Base-by-base conservation (phyloP, 2,888 invertebrate genomes). In the Latrodectus hesperus region DNA sequence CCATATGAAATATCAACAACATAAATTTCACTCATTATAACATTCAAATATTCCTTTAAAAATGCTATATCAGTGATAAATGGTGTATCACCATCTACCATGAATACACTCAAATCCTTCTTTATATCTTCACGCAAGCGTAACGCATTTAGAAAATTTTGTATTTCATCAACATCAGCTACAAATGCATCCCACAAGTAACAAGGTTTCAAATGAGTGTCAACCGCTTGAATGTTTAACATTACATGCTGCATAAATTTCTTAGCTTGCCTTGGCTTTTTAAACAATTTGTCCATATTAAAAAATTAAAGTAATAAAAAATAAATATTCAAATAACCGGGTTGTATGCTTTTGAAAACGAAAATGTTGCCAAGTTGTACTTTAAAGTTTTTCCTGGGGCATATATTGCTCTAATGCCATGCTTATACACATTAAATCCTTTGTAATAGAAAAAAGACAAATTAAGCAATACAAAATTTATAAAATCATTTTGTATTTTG, bases 121-220 rank as follows among this genome's bases (percentile, higher is more conserved):
- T 72, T 65, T 16, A 67, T 87, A 11, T 49, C 38, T 38, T 60
- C 73, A 0, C 26, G 16, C 22, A n/a, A 9, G 38, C 68, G 38
- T 11, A 87, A 52, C 9, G 73, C 67, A 16, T 87, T 73, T 9
- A 87, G 51, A 64, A 77, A 82, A 9, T 38, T 10, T 22, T 68
- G 77, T 9, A 87, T 78, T 87, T 87, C 87, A 10, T 49, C 17
- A 17, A 73, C 26, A 16, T 77, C 77, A 8, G 87, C 87, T 9
- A 51, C 49, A 60, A 87, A 82, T 16, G 77, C 72, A 53, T 87
- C 87, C 87, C 87, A 87, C 16, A 87, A 73, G 53, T 87, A 87
- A 49, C 82, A 87, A 6, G 87, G 87, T 78, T 87, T 87, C 17
- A 87, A 52, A 49, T 68, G 51, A 49, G 82, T 87, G 17, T 87